Evolutionary conservation across 2,888 invertebrate genomes (phyloP).

Genomic region (Watsonalla binaria): DNA sequence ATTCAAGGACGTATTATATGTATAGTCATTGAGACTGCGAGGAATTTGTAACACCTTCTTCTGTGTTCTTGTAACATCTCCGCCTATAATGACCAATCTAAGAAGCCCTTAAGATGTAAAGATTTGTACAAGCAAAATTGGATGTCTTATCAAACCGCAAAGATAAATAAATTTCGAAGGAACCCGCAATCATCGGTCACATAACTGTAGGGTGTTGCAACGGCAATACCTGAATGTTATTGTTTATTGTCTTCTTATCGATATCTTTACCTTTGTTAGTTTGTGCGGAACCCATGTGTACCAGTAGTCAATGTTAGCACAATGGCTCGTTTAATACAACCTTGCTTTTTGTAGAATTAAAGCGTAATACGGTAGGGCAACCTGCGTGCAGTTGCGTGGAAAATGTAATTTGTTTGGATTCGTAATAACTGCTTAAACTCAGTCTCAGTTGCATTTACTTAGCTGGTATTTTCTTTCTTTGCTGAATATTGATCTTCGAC

Average conservation of each 20-base stretch:
- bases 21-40: no score
- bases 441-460: no score
- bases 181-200: constrained; percentile 47
- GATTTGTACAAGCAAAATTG: no score
- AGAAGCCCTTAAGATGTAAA: no score
- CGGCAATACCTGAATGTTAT: constrained; percentile 64
- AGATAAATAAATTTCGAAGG: constrained; percentile 14
- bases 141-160: no score
- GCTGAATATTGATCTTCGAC: no score
- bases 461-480: no score
- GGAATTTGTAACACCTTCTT: no score
- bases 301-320: constrained; percentile 29
- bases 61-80: no score
- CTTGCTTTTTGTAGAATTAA: constrained; percentile 8
- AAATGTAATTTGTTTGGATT: neutral
- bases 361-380: constrained; percentile 1
- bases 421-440: neutral
- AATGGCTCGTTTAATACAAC: constrained; percentile 38
- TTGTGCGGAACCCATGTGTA: constrained; percentile 45
- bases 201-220: constrained; percentile 53
- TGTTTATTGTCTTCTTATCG: constrained; percentile 78
- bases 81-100: no score
- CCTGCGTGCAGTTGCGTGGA: neutral
- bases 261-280: constrained; percentile 59
- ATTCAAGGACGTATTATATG: no score